Conservation (phyloP, 2,888 invertebrate genomes). For the Piscicola geometra region DNA sequence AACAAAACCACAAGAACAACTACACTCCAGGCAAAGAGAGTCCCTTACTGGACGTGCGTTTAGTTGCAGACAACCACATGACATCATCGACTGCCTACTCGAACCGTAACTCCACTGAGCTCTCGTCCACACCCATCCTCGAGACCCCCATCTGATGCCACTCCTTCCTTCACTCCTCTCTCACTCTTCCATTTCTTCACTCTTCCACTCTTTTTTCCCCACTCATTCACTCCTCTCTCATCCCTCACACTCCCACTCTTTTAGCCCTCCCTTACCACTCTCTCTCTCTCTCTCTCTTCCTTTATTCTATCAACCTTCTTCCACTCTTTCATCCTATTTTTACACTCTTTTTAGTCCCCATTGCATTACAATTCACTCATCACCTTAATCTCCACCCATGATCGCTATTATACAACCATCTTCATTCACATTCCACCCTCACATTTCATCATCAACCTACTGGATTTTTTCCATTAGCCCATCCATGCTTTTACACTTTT, state of each 20-base stretch:
- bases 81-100: slow-evolving; percentile 20
- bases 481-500: too few species aligned
- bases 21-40: slow-evolving; percentile 27
- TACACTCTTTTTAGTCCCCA: too few species aligned
- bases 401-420: too few species aligned
- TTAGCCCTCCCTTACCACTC: background rate
- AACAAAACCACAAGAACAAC: too few species aligned
- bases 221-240: background rate
- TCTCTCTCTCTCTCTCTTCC: background rate
- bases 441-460: too few species aligned
- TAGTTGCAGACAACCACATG: slow-evolving; percentile 26
- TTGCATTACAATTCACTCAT: too few species aligned
- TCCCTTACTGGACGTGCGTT: slow-evolving; percentile 27
- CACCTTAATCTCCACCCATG: too few species aligned
- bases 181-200: background rate
- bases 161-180: background rate
- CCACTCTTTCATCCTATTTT: too few species aligned
- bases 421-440: too few species aligned
- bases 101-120: slow-evolving; percentile 26
- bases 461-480: too few species aligned
- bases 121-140: slow-evolving; percentile 30
- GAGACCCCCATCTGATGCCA: slow-evolving; percentile 31
- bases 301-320: too few species aligned
- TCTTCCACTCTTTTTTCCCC: slow-evolving; percentile 2
- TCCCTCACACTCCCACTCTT: background rate